phyloP scores from a whole-genome alignment of 2,888 invertebrate genomes.

The Tachina grossa region DNA sequence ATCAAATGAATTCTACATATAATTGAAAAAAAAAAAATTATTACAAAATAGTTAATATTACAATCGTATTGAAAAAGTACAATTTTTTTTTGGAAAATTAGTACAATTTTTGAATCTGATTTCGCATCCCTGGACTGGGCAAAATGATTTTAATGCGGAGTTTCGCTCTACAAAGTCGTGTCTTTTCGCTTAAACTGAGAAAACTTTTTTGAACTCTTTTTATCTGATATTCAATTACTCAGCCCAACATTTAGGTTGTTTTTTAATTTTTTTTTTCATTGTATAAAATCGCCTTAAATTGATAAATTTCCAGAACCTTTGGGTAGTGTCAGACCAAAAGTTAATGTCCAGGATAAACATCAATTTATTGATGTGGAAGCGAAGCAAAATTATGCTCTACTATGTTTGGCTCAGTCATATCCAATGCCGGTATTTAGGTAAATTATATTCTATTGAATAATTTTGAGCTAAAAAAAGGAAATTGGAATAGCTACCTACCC shows the following conservation, averaged over 20 bases:
- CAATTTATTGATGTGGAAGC: conserved; percentile 79
- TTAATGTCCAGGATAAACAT: conserved; percentile 85
- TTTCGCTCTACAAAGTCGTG: too few species aligned
- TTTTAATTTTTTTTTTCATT: neutral
- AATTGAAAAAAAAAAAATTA: too few species aligned
- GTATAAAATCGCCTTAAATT: neutral
- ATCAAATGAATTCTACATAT: too few species aligned
- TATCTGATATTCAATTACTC: neutral
- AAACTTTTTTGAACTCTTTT: neutral
- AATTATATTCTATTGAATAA: conserved; percentile 35
- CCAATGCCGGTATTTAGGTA: conserved; percentile 89
- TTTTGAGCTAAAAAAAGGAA: neutral
- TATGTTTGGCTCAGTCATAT: conserved; percentile 88
- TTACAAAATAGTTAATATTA: too few species aligned
- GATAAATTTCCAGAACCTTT: conserved; percentile 83
- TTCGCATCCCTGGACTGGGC: too few species aligned
- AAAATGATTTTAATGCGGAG: too few species aligned
- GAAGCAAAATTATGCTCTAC: conserved; percentile 84
- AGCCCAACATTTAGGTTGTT: conserved; percentile 43
- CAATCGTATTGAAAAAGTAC: too few species aligned
- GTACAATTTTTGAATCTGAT: too few species aligned
- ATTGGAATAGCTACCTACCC: too few species aligned
- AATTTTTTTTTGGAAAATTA: too few species aligned
- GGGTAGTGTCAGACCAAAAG: conserved; percentile 86
- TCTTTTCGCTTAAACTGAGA: neutral